Conservation (phyloP, 2,797 vertebrate species). For the Leuciscus waleckii region DNA sequence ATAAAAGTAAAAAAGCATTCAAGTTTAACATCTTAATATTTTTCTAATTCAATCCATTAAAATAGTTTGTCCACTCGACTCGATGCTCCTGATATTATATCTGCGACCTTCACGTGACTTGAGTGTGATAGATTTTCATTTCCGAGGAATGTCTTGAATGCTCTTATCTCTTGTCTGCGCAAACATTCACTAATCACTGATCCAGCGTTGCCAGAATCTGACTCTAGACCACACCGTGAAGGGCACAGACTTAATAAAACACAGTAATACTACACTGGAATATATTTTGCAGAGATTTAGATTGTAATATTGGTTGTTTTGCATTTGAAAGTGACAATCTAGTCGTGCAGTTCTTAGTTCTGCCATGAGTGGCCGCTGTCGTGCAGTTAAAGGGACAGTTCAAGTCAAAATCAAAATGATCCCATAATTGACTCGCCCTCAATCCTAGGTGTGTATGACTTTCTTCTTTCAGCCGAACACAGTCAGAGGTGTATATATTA, state of each 20-base stretch:
- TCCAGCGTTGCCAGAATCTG: constrained; percentile 69
- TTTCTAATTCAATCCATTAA: background rate
- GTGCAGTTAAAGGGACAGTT: no score
- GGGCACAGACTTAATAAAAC: background rate
- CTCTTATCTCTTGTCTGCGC: constrained; percentile 73
- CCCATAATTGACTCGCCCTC: no score
- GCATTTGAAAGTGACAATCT: background rate
- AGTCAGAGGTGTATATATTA: no score
- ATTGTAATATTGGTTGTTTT: background rate
- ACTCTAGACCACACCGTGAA: constrained; percentile 55
- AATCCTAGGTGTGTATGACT: no score
- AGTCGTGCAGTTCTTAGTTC: background rate
- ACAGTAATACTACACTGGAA: background rate
- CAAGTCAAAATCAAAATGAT: no score
- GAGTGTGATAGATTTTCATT: background rate
- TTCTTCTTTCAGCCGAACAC: no score
- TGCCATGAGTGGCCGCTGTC: constrained; percentile 14
- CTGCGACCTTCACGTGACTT: background rate
- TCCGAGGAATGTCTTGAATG: constrained; percentile 75
- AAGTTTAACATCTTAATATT: background rate
- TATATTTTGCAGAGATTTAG: background rate
- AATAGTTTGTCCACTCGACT: background rate
- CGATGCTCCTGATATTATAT: background rate
- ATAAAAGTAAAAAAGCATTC: background rate
- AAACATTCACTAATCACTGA: constrained; percentile 66